phyloP scores from a whole-genome alignment of 2,797 vertebrate species.

The Bryconaethiops microstoma region DNA sequence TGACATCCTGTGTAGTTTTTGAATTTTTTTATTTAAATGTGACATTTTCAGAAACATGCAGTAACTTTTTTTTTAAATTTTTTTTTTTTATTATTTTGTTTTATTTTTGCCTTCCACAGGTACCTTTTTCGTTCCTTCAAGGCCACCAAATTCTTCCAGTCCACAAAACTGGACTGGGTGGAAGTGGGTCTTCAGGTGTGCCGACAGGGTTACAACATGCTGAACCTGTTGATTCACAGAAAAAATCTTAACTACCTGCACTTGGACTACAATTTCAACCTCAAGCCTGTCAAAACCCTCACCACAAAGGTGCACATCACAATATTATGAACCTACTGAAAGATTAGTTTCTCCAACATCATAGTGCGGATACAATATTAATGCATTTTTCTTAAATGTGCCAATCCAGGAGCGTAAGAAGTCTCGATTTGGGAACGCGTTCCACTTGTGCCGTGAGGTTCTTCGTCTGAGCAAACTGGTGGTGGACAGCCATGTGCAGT shows the following conservation, averaged over 20 bases:
- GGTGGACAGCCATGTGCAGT: constrained; percentile 98
- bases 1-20: neutral
- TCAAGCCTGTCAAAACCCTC: constrained; percentile 98
- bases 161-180: constrained; percentile 98
- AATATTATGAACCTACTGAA: no score
- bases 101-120: constrained; percentile 72
- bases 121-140: constrained; percentile 99
- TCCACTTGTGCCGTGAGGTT: constrained; percentile 97
- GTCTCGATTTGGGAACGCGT: constrained; percentile 96
- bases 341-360: no score
- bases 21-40: neutral
- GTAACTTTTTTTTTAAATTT: neutral
- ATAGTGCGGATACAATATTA: no score
- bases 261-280: constrained; percentile 98
- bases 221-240: constrained; percentile 97
- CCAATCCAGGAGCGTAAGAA: constrained; percentile 91
- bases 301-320: constrained; percentile 89
- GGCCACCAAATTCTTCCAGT: constrained; percentile 99
- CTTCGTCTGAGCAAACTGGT: constrained; percentile 96
- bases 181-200: constrained; percentile 98
- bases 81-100: no score
- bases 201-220: constrained; percentile 99
- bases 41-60: neutral
- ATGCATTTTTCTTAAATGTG: neutral
- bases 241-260: constrained; percentile 99